These are phyloP conservation scores for Proales similis DNA, from an alignment of 1,140 invertebrate genomes.

Conservation along the genomic window DNA sequence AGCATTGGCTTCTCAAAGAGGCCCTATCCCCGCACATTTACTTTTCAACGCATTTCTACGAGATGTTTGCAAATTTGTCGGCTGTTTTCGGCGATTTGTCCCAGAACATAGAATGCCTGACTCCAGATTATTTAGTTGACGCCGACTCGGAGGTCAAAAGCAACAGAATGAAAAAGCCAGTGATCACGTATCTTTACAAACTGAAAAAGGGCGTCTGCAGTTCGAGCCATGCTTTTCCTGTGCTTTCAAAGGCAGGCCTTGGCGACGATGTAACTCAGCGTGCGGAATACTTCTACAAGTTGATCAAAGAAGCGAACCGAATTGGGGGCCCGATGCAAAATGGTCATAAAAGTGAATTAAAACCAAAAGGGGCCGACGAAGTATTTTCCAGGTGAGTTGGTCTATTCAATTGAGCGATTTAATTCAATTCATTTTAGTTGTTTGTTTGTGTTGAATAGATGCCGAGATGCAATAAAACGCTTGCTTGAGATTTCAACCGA, in stretches of 20 bases:
- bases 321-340: no score
- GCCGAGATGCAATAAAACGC: no score
- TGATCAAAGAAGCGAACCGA: no score
- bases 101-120: conserved; percentile 40
- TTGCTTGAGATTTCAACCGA: no score
- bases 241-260: conserved; percentile 55
- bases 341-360: no score
- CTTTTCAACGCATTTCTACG: conserved; percentile 68
- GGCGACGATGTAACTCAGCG: conserved; percentile 48
- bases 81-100: conserved; percentile 44
- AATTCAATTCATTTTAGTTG: no score
- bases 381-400: no score
- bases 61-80: conserved; percentile 58
- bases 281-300: no score
- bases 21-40: conserved; percentile 65
- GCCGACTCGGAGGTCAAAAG: conserved; percentile 57
- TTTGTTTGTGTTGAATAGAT: no score
- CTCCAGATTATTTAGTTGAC: conserved; percentile 8
- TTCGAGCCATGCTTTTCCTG: conserved; percentile 58
- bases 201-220: conserved; percentile 55
- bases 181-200: conserved; percentile 61
- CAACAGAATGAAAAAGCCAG: conserved; percentile 55
- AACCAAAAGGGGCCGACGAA: no score
- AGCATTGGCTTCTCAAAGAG: conserved; percentile 58
- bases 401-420: no score